Conservation (phyloP, 2,113 vertebrate genomes). For the Gasterosteus aculeatus region DNA sequence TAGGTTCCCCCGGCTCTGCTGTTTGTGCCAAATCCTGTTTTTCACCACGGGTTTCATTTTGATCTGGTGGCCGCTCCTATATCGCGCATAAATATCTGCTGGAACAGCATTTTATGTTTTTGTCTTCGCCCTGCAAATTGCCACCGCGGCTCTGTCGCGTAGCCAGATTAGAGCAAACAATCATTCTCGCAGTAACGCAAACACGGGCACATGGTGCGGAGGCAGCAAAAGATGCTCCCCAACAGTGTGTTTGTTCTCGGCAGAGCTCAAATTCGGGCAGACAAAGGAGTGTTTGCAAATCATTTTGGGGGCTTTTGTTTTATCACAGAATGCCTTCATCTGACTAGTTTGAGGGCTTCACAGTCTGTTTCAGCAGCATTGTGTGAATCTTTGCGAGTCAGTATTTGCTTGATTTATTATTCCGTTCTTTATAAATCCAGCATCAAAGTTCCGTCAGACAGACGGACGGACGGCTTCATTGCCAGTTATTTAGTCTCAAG, state of each 20-base stretch:
- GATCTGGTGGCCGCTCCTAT: conserved; percentile 38
- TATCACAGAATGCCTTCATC: conserved; percentile 17
- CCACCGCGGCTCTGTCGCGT: neutral
- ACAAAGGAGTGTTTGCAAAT: conserved; percentile 54
- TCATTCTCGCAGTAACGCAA: conserved; percentile 31
- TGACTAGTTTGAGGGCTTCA: conserved; percentile 22
- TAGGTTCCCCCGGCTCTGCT: conserved; percentile 11
- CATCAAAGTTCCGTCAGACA: conserved; percentile 15
- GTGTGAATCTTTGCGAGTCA: conserved; percentile 5
- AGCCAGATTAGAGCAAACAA: conserved; percentile 32
- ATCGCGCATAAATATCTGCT: conserved; percentile 24
- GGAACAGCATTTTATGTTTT: conserved; percentile 42
- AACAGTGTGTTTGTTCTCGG: conserved; percentile 62
- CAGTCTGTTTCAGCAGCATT: conserved; percentile 4
- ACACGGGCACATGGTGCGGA: conserved; percentile 38
- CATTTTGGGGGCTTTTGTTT: conserved; percentile 41
- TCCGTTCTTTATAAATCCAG: neutral
- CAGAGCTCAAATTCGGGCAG: conserved; percentile 37
- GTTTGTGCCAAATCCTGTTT: conserved; percentile 41
- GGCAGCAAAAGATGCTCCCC: conserved; percentile 25
- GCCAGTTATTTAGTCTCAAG: conserved; percentile 60
- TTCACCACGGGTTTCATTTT: conserved; percentile 19
- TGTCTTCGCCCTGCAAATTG: conserved; percentile 18
- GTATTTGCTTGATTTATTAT: neutral
- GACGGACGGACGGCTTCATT: conserved; percentile 28